A percentile compares a stretch with the other conserved stretches of the same genome.
These are phyloP conservation scores for Pyrrhia umbra DNA, from an alignment of 2,888 invertebrate species.

Conservation along the genomic window DNA sequence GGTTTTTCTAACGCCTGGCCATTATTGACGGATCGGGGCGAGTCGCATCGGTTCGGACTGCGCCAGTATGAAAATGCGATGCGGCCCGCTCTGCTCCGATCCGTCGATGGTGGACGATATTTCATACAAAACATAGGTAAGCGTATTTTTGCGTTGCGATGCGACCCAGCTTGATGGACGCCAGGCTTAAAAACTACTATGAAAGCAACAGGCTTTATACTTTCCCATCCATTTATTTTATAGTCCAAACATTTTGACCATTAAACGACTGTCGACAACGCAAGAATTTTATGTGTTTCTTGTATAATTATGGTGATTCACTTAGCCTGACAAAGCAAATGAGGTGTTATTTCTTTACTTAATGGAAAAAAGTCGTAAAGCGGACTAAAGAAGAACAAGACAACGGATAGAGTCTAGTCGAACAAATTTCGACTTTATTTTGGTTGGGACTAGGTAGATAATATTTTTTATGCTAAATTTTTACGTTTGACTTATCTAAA, in stretches of 20 bases:
- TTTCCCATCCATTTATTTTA: conserved; percentile 28
- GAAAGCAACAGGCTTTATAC: conserved; percentile 27
- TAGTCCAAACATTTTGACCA: conserved; percentile 13
- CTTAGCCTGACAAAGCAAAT: neutral
- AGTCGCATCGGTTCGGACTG: no score
- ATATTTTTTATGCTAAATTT: neutral
- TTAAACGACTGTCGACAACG: neutral
- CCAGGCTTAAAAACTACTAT: neutral
- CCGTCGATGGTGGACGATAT: no score
- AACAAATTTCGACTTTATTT: neutral
- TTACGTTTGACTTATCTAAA: no score
- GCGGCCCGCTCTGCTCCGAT: no score
- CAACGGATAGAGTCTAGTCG: neutral
- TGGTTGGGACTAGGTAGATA: neutral
- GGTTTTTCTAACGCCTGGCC: no score
- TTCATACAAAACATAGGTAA: no score
- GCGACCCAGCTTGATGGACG: no score
- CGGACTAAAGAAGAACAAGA: neutral
- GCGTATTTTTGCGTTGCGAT: no score
- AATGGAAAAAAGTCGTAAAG: conserved; percentile 21
- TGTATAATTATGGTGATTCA: conserved; percentile 28
- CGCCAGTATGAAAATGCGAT: no score
- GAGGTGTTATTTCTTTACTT: neutral
- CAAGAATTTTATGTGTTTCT: conserved; percentile 30
- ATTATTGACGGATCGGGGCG: no score